These are phyloP conservation scores for Pleuronectes platessa DNA, from an alignment of 2,113 vertebrate species.

Conservation along the genomic window DNA sequence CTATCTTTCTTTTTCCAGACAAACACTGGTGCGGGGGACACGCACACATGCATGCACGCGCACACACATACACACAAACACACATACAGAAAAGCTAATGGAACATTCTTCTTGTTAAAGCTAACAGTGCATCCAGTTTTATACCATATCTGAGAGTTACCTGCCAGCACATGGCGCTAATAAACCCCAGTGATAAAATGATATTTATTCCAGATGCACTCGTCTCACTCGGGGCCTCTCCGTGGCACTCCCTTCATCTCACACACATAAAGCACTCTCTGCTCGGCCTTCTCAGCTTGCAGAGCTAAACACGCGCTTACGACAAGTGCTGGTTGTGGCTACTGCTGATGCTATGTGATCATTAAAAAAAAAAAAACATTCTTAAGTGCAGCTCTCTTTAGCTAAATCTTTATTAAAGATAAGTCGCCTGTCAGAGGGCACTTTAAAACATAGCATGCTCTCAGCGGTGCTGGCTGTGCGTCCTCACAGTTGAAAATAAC, in stretches of 20 bases:
- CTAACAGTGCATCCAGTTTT: constrained; percentile 67
- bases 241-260: constrained; percentile 40
- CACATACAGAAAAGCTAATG: constrained; percentile 46
- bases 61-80: neutral
- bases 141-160: constrained; percentile 70
- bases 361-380: constrained; percentile 47
- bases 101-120: constrained; percentile 68
- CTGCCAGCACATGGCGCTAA: constrained; percentile 62
- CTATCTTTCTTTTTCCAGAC: constrained; percentile 23
- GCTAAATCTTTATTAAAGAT: constrained; percentile 51
- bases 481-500: constrained; percentile 38
- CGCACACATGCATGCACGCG: neutral
- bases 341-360: constrained; percentile 55
- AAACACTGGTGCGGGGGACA: constrained; percentile 14
- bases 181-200: constrained; percentile 71
- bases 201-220: constrained; percentile 77
- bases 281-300: constrained; percentile 22
- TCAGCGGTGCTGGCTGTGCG: constrained; percentile 46
- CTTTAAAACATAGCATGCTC: constrained; percentile 49
- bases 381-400: constrained; percentile 53
- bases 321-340: constrained; percentile 58
- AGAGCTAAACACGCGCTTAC: constrained; percentile 57
- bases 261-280: constrained; percentile 25
- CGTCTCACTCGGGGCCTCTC: constrained; percentile 50
- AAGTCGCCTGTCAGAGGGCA: constrained; percentile 44